Evolutionary conservation across 2,113 vertebrate species (phyloP).

Genomic region (Globicephala melas): DNA sequence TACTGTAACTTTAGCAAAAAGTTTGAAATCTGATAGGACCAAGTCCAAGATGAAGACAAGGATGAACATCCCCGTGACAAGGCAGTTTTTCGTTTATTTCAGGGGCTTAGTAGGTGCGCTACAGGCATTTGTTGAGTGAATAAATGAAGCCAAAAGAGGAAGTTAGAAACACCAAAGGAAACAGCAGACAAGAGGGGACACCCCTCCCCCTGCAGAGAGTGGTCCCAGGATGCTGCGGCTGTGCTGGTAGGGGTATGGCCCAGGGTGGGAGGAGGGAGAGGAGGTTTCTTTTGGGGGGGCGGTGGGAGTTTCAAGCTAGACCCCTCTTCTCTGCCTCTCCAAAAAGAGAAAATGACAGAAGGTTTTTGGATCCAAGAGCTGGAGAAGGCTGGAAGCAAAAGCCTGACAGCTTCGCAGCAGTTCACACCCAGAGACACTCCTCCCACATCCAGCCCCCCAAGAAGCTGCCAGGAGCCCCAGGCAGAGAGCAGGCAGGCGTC

Average conservation of each 20-base stretch:
- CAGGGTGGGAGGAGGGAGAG: not conserved
- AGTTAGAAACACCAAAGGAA: not conserved
- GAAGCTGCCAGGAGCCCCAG: slow-evolving; percentile 30
- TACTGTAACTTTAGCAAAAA: not conserved
- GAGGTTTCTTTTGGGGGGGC: too few species aligned
- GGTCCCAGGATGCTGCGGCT: not conserved
- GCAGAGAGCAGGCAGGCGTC: not conserved
- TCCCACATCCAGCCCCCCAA: not conserved
- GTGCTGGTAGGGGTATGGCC: too few species aligned
- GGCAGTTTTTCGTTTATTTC: not conserved
- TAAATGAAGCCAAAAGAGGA: not conserved
- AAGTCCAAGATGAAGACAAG: not conserved
- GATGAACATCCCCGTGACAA: not conserved
- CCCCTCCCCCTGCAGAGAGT: not conserved
- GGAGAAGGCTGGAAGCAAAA: not conserved
- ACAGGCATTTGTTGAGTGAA: not conserved
- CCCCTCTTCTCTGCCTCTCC: not conserved
- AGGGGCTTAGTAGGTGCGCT: not conserved
- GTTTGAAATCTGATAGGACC: not conserved
- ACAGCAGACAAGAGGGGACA: not conserved
- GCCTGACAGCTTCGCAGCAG: not conserved
- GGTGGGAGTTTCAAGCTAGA: not conserved
- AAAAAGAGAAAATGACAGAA: not conserved
- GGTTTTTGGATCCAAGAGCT: slow-evolving; percentile 23
- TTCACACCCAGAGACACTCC: not conserved